Base-by-base conservation (phyloP, 2,888 invertebrate species). In the Julus scanicus region DNA sequence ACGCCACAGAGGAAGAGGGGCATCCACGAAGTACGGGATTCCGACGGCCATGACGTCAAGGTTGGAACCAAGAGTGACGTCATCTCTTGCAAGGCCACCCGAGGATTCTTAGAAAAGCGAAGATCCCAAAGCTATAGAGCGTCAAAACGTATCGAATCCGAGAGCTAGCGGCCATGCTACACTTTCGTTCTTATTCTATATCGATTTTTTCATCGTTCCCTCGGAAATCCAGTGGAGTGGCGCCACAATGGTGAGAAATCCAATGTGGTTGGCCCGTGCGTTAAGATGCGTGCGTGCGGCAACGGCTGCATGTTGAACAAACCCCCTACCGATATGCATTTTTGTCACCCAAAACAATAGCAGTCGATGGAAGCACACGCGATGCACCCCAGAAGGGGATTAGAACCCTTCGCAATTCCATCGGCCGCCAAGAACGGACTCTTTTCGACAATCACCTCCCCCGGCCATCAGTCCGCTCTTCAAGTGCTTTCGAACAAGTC, bases 211-310 rank as follows among this genome's bases (percentile, higher is more conserved):
- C 29, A 9, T 71, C 29, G 0, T 29, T 71, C 29, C 71, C 71
- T 71, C 71, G 71, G 29, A 29, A 13, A 71, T 71, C 71, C 71
- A 71, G 71, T 29, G 71, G 71, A 71, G 71, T 71, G 71, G 71
- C 71, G 71, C 71, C 71, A 71, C 71, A 71, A 71, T 71, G 71
- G 71, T 71, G 71, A 71, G 71, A 71, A 71, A 71, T 71, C 71
- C 71, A 71, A 71, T 71, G 71, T 71, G 71, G 11, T 71, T n/a
- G 71, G 71, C 29, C 29, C 29, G 9, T 9, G n/a, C 63, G 17
- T 53, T 63, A 44, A 20, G 63, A n/a, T 20, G 63, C 63, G n/a
- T 63, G 63, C 63, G 63, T 63, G 63, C 63, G 4, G n/a, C 63
- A 8, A n/a, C 63, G n/a, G n/a, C 63, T 63, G 63, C 17, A 63